phyloP scores from a whole-genome alignment of 92 coral and sea anemone species.

The Palythoa grandis region DNA sequence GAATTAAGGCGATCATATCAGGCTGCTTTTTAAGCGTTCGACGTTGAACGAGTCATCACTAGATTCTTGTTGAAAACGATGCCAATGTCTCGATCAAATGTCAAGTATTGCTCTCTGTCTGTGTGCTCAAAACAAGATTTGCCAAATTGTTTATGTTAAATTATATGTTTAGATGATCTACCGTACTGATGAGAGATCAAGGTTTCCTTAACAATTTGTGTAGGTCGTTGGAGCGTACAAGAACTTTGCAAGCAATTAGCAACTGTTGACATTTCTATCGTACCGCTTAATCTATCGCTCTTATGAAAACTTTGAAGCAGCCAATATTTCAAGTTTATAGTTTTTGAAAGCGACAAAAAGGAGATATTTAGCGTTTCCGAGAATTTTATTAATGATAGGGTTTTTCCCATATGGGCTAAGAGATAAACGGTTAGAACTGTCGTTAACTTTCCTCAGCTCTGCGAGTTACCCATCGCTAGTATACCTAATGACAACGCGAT shows the following conservation, averaged over 20 bases:
- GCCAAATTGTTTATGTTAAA: background rate
- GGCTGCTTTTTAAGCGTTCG: background rate
- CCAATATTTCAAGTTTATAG: conserved; percentile 27
- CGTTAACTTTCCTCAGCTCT: background rate
- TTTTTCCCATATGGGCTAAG: background rate
- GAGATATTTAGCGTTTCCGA: background rate
- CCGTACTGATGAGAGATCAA: conserved; percentile 1
- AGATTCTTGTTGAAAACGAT: background rate
- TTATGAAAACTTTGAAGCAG: background rate
- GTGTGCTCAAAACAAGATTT: conserved; percentile 17
- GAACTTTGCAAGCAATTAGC: conserved; percentile 13
- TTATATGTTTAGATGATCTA: background rate
- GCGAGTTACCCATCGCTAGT: background rate
- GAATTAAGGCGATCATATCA: background rate
- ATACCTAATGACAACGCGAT: background rate
- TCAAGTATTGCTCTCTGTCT: background rate
- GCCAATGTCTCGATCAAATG: background rate
- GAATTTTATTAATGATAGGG: background rate
- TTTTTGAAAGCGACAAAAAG: background rate
- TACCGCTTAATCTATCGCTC: background rate
- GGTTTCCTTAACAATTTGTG: conserved; percentile 6
- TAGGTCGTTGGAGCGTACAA: conserved; percentile 15
- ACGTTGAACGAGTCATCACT: background rate
- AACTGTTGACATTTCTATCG: conserved; percentile 29
- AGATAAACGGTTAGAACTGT: background rate